Conservation (phyloP, 2,888 invertebrate species). For the Sminthurinus aureus region DNA sequence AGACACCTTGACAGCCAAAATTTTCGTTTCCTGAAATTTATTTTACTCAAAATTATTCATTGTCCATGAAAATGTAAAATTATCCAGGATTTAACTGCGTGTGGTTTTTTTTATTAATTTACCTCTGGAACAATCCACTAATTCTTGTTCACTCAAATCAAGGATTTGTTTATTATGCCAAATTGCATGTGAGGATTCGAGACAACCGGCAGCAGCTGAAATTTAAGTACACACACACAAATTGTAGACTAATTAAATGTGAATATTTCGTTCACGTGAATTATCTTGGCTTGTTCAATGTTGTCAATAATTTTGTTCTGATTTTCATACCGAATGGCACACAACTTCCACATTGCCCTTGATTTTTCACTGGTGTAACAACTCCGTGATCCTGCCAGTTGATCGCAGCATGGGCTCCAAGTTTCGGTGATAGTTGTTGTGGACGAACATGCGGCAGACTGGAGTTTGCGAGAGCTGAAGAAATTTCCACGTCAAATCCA, state of each 20-base stretch:
- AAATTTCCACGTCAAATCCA: conserved; percentile 6
- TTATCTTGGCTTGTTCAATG: no score
- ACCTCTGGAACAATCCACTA: conserved; percentile 9
- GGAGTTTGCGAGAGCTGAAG: neutral
- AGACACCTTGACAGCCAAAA: conserved; percentile 10
- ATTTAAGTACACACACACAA: neutral
- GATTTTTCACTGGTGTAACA: conserved; percentile 4
- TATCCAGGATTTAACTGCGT: no score
- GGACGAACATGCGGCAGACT: neutral
- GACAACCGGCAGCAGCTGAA: conserved; percentile 16
- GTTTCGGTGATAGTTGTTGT: neutral
- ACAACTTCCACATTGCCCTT: conserved; percentile 27
- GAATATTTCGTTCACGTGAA: no score
- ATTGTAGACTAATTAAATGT: no score
- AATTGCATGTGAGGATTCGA: conserved; percentile 13
- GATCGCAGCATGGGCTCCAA: neutral
- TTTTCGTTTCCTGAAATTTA: neutral
- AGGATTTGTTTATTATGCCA: conserved; percentile 22
- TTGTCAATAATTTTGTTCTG: no score
- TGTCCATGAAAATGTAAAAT: no score
- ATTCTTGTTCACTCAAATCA: conserved; percentile 20
- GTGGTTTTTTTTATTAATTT: no score
- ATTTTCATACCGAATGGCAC: conserved; percentile 24
- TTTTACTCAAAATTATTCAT: no score
- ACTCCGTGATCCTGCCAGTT: conserved; percentile 13